Evolutionary conservation across 2,888 invertebrate genomes (phyloP), one percentile per base, ranked within the genome.

Genomic region (Apomyelois bistriatella): DNA sequence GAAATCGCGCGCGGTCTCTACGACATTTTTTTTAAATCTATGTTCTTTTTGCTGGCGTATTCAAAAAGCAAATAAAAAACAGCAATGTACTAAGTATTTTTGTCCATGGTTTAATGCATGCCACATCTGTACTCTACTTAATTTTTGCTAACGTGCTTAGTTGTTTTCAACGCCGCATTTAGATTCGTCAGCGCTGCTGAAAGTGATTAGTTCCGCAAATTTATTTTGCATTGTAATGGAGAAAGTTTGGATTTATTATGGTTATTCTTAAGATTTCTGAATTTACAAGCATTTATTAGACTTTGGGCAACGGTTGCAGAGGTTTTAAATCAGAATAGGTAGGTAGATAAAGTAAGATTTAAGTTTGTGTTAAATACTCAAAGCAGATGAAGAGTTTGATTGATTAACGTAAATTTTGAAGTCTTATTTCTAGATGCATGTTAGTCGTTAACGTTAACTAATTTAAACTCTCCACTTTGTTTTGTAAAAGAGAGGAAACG

Each of bases 161-260:
- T 28, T 30, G 43, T 30, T 43, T 43, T 30, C 30, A 43, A 43
- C 9, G 43, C 2, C 43, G 43, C 43, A 43, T 43, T 43, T 43
- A 43, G 42, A 38, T 13, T 38, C 6, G 37, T 8, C 9, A n/a
- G 22, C 28, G 30, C 15, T 12, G 46, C 15, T 35, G 46, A 46
- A 46, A 46, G 46, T 46, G 46, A 46, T 46, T 46, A 46, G 30
- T 32, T 32, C 46, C 46, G 46, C 12, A 46, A 46, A 32, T 46
- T 32, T 46, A 22, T 46, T 43, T 46, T 46, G 46, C 46, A 46
- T 46, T 32, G 46, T 32, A 46, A 46, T 32, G 32, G 16, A 13
- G 46, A 13, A 46, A 46, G 46, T 46, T 32, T 4, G 46, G 15
- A 46, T 15, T 46, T 15, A 15, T 13, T 22, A 41, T 32, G 32